Base-by-base conservation (phyloP, 2,113 vertebrate genomes). In the Varanus salvator region DNA sequence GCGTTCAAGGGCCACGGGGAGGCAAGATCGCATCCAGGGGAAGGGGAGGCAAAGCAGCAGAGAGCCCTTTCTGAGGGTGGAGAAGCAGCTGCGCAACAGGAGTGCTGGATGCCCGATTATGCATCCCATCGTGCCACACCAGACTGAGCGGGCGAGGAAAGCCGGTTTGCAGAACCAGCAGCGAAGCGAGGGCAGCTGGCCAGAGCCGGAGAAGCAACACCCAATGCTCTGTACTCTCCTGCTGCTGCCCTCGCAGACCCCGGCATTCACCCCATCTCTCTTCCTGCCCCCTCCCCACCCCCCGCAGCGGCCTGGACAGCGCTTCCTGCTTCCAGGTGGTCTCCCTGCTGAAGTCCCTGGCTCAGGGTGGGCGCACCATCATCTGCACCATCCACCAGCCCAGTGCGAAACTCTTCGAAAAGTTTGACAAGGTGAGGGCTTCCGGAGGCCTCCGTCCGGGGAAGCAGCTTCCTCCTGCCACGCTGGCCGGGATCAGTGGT, bases 361-460 rank as follows among this genome's bases (percentile, higher is more conserved):
- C 99, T 85, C 98, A 97, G 92, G 99, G 99, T 0, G 99, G 99
- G 68, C 97, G 99, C 85, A 99, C 99, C 80, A 98, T 99, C 96
- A 99, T 99, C 96, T 99, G 99, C 95, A 99, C 99, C 95, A 99
- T 99, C 96, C 99, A 99, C 96, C 99, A 99, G 97, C 99, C 99
- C 95, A 99, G 99, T 75, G 99, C 99, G 95, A 99, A 99, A 97
- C 98, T 99, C 94, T 99, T 99, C 78, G 99, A 99, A 97, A 98
- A 99, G 98, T 99, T 99, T n/a, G 98, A 99, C 97, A 99, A 99
- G 98, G 99, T 99, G 95, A 87, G 95, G 48, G 9, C 6, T 12
- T n/a, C n/a, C 11, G 19, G 8, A 21, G 4, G 0, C 1, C 14
- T 57, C 23, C 38, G 38, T 52, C 54, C 23, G 38, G 3, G 0